These are phyloP conservation scores for Pygocentrus nattereri DNA, from an alignment of 2,797 vertebrate genomes.

Conservation along the genomic window DNA sequence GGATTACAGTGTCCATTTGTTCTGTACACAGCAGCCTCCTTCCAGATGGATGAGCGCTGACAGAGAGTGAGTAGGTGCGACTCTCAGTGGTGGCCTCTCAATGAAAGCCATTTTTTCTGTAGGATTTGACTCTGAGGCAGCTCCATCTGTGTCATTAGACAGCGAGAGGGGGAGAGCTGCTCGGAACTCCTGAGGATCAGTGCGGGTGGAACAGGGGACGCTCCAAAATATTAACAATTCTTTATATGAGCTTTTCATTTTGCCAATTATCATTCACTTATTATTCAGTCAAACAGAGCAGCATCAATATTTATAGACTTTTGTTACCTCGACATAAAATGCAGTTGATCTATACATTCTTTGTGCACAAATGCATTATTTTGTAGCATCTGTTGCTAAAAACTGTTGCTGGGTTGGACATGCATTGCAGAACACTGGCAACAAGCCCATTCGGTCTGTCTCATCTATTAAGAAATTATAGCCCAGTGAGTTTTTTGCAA, in stretches of 20 bases:
- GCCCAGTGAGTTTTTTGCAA: no score
- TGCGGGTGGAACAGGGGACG: not conserved
- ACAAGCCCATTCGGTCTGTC: no score
- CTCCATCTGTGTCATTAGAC: constrained; percentile 23
- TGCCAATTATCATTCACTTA: not conserved
- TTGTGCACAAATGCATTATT: no score
- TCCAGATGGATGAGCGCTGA: constrained; percentile 23
- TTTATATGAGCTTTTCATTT: no score
- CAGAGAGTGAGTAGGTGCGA: constrained; percentile 22
- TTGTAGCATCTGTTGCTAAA: no score
- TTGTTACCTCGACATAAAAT: not conserved
- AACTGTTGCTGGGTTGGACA: no score
- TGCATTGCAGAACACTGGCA: no score
- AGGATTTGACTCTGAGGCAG: not conserved
- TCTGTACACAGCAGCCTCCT: constrained; percentile 12
- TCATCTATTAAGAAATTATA: no score
- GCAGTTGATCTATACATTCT: not conserved
- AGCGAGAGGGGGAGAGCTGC: constrained; percentile 14
- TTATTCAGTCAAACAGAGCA: no score
- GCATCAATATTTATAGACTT: not conserved
- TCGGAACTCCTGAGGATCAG: constrained; percentile 11
- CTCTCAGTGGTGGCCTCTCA: constrained; percentile 1
- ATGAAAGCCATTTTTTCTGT: constrained; percentile 2
- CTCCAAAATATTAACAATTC: not conserved
- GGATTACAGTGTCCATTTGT: constrained; percentile 27